phyloP scores from a whole-genome alignment of 1,140 invertebrate species.

The Neuroterus valhalla region DNA sequence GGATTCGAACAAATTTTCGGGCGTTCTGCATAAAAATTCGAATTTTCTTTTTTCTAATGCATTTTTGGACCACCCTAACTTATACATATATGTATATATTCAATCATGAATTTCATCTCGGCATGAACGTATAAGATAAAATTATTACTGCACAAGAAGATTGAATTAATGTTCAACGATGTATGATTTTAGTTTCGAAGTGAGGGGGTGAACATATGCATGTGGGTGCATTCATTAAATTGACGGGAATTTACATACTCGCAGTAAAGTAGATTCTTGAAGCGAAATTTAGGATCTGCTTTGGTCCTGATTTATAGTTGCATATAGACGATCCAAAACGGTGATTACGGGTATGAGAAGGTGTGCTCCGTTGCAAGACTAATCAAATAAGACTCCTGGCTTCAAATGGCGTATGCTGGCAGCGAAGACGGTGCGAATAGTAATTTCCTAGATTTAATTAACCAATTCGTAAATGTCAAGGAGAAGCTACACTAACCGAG shows the following conservation, averaged over 20 bases:
- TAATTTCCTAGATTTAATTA: conserved; percentile 73
- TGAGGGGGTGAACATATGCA: background rate
- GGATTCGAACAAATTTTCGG: too few relatives aligned
- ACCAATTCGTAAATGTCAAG: conserved; percentile 69
- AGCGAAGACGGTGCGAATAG: conserved; percentile 57
- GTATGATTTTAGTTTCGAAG: background rate
- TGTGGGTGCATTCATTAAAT: conserved; percentile 28
- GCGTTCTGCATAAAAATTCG: too few relatives aligned
- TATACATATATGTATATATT: too few relatives aligned
- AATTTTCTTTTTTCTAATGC: too few relatives aligned
- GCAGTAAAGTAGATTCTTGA: background rate
- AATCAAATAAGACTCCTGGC: conserved; percentile 62
- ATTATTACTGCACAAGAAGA: too few relatives aligned
- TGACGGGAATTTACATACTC: conserved; percentile 30
- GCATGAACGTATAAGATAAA: too few relatives aligned
- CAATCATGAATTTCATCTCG: too few relatives aligned
- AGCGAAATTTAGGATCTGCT: conserved; percentile 28
- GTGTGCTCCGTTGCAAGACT: conserved; percentile 52
- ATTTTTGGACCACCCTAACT: too few relatives aligned
- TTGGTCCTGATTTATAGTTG: conserved; percentile 31
- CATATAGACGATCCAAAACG: conserved; percentile 29
- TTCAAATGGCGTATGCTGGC: conserved; percentile 55
- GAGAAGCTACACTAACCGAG: conserved; percentile 59
- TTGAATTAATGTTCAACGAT: too few relatives aligned
- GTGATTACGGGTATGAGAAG: conserved; percentile 46